phyloP scores from a whole-genome alignment of 2,888 invertebrate species.

The Lepidonotus clava region DNA sequence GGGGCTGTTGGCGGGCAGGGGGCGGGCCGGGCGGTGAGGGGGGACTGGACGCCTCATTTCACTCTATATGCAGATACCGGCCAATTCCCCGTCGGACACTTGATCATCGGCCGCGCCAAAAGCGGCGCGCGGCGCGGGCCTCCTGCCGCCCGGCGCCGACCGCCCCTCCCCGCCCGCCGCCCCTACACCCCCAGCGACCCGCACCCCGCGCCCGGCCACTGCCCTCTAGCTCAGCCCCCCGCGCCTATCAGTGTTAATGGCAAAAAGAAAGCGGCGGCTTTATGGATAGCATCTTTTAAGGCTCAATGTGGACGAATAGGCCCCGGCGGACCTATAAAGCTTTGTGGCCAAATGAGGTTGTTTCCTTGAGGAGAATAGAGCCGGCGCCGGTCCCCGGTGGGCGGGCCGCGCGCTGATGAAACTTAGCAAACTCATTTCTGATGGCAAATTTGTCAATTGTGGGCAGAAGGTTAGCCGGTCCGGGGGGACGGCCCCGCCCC shows the following conservation, averaged over 20 bases:
- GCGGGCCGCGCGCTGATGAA: constrained; percentile 31
- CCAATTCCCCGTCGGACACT: constrained; percentile 39
- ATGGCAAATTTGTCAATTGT: constrained; percentile 54
- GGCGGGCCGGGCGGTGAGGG: background rate
- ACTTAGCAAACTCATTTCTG: constrained; percentile 54
- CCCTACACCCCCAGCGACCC: background rate
- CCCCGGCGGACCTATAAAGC: constrained; percentile 51
- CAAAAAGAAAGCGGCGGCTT: constrained; percentile 49
- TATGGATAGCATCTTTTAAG: constrained; percentile 54
- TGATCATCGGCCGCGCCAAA: constrained; percentile 48
- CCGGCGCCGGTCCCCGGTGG: background rate
- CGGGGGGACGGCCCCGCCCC: too few relatives aligned
- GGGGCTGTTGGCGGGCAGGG: background rate
- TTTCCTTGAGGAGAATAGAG: constrained; percentile 54
- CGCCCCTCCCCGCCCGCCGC: background rate
- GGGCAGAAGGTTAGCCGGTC: constrained; percentile 51
- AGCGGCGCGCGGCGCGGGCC: background rate
- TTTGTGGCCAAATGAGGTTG: constrained; percentile 53
- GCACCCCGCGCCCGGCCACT: background rate
- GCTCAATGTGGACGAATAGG: constrained; percentile 53
- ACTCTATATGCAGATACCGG: constrained; percentile 52
- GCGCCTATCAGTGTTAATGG: constrained; percentile 48
- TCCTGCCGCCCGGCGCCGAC: background rate
- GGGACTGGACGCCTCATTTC: constrained; percentile 49
- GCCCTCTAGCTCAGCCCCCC: background rate